A percentile compares a stretch with the other conserved stretches of the same genome.
Evolutionary conservation across 2,113 vertebrate species (phyloP).

Genomic region (Lampris incognitus): DNA sequence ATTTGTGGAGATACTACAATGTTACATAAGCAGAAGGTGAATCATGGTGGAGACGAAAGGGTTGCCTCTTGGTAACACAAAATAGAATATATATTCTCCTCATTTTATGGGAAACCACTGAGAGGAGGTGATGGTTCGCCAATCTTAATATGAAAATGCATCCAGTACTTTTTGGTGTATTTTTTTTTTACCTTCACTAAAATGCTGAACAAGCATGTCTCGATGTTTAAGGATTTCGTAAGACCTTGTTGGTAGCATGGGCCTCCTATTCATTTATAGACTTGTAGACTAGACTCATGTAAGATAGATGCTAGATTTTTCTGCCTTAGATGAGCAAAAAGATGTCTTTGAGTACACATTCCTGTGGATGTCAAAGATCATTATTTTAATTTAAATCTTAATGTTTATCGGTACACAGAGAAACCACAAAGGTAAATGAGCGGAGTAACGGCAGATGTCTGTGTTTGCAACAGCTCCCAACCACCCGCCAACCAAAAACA

Average conservation of each 20-base stretch:
- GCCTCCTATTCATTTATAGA: conserved; percentile 10
- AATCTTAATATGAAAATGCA: background rate
- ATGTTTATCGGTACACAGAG: background rate
- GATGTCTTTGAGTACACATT: background rate
- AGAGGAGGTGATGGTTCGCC: background rate
- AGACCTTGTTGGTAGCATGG: background rate
- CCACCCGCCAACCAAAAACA: background rate
- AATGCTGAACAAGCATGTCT: background rate
- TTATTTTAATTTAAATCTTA: background rate
- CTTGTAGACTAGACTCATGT: background rate
- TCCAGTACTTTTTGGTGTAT: too few relatives aligned
- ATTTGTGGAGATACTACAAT: background rate
- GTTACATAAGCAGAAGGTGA: conserved; percentile 9
- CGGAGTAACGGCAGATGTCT: background rate
- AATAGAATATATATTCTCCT: background rate
- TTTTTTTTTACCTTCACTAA: background rate
- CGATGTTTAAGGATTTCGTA: background rate
- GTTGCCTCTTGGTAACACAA: conserved; percentile 21
- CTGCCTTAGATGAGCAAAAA: background rate
- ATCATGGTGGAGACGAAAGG: conserved; percentile 13
- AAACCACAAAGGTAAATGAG: background rate
- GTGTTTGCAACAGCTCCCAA: background rate
- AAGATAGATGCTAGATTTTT: background rate
- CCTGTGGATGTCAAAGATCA: background rate
- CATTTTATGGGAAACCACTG: too few relatives aligned